Base-by-base conservation (phyloP, 2,888 invertebrate genomes). In the Cataglyphis livida region DNA sequence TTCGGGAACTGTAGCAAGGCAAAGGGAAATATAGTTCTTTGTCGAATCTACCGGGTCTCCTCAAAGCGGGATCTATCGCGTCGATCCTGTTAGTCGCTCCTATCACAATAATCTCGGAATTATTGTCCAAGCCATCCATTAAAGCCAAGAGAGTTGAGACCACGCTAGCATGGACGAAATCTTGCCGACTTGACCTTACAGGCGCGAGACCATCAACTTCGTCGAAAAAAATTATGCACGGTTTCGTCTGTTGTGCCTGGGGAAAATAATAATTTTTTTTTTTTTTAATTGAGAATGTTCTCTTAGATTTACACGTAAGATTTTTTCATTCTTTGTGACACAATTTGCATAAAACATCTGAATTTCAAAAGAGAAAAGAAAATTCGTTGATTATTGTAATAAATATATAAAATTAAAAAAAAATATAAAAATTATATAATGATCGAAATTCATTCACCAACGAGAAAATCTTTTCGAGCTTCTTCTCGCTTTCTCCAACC, bases 401-500 rank as follows among this genome's bases (percentile, higher is more conserved):
- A 61, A 74, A 21, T 28, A 21, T 18, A 41, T 25, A 25, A 10
- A 38, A 62, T 61, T 28, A 28, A 48, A 1, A 18, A 48, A 51
- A n/a, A 51, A 51, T 18, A 18, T 48, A 48, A 44, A 1, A 44
- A 18, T 18, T 18, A n/a, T 74, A 15, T 38, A 61, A 78, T 21
- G 6, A 78, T 21, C 6, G 7, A 74, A 65, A 18, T 18, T 32
- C 75, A 73, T 82, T 71, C 70, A 90, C 86, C 85, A 87, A 10
- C n/a, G 86, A 83, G 35, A 89, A 88, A 32, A 88, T 83, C 61
- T 89, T 95, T 91, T 98, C 96, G 74, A 98, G 95, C 93, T 98
- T 98, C 91, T 98, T 96, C 94, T 98, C 98, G 44, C 98, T 98
- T 95, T 98, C 98, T 10, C 98, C 98, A 15, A 98, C 98, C 98